phyloP scores from a whole-genome alignment of 2,888 invertebrate genomes.

The Cordilura impudica region DNA sequence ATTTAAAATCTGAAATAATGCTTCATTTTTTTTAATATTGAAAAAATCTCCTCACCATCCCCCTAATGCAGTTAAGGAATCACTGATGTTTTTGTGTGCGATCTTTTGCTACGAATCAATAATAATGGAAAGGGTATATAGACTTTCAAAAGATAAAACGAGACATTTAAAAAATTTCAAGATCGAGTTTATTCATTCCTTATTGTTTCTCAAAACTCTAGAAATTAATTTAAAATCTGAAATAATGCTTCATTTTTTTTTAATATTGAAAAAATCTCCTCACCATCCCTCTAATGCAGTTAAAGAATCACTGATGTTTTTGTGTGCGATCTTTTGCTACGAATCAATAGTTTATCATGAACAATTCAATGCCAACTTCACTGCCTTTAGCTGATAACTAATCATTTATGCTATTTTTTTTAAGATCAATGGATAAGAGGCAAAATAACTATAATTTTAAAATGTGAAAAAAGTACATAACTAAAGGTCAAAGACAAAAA shows the following conservation, averaged over 20 bases:
- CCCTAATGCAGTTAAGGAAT: constrained; percentile 4
- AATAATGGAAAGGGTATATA: no score
- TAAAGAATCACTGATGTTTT: constrained; percentile 7
- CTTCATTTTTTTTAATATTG: no score
- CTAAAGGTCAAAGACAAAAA: constrained; percentile 53
- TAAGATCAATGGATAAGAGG: constrained; percentile 34
- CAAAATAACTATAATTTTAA: constrained; percentile 34
- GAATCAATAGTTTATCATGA: constrained; percentile 22
- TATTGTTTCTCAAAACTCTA: no score
- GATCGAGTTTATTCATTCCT: no score
- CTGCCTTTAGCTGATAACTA: constrained; percentile 48
- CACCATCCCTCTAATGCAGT: no score
- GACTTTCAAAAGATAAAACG: no score
- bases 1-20: no score
- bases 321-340: not conserved
- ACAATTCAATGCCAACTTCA: constrained; percentile 53
- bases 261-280: no score
- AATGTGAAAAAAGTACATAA: constrained; percentile 2
- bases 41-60: no score
- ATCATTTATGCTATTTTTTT: constrained; percentile 30
- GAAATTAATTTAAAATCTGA: no score
- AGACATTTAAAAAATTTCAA: no score
- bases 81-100: not conserved
- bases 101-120: constrained; percentile 1
- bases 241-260: no score